Base-by-base conservation (phyloP, 2,888 invertebrate species). In the Lampropteryx suffumata region DNA sequence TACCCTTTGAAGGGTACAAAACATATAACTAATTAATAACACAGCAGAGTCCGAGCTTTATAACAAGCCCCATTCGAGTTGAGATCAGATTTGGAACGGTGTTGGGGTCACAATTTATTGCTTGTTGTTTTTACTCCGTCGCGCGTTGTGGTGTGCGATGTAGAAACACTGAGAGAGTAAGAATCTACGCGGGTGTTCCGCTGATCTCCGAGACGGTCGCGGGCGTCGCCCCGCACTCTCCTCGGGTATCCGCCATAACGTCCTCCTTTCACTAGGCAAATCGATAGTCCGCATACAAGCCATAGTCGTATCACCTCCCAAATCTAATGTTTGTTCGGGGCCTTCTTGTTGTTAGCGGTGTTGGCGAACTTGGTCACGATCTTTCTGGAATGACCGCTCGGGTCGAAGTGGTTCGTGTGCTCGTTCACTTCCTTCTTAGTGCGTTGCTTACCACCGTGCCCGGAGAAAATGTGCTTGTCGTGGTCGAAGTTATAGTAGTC, bases 401-500 rank as follows among this genome's bases (percentile, higher is more conserved):
- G 97, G 84, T 98, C 98, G 84, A 93, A 94, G 84, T 97, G 97
- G 86, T 98, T 98, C 32, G 97, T 97, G 84, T 98, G 96, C 65
- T 94, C 94, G 75, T 91, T 93, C 34, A 94, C 96, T 88, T 98
- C 98, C 80, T 95, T 95, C 91, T 98, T 98, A 53, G 95, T 93
- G 62, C 98, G 92, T 72, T 97, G 96, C 81, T 98, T 98, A 57
- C 98, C 98, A 76, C 97, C 95, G 87, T 97, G 96, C 14, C 95
- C 95, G 33, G 94, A 93, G 83, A 94, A 95, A 59, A 97, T 93
- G 80, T 96, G 94, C 86, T 98, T 98, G 83, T 97, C 98, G 91
- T 96, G 94, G 69, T 97, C 97, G 85, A 95, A 98, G 88, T 98
- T 98, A 92, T 96, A 98, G 79, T 97, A 96, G 78, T 98, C 98